phyloP scores from a whole-genome alignment of 2,888 invertebrate species.

The Melieria omissa region DNA sequence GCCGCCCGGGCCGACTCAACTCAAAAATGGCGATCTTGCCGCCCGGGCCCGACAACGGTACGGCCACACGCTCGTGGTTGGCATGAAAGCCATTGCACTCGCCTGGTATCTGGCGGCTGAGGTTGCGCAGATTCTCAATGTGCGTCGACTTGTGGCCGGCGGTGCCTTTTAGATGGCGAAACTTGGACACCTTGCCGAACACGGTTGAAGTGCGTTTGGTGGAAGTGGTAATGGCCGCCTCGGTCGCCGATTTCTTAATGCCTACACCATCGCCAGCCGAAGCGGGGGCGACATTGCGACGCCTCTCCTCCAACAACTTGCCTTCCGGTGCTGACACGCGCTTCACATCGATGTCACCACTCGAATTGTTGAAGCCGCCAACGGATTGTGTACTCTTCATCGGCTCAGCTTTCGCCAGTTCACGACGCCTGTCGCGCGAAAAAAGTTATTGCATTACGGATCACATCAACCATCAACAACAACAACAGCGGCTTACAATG shows the following conservation, averaged over 20 bases:
- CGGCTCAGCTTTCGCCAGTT: conserved; percentile 68
- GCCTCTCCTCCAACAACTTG: conserved; percentile 60
- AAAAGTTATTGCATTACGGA: not conserved
- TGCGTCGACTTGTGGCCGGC: conserved; percentile 90
- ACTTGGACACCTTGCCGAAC: conserved; percentile 90
- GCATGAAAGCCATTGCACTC: conserved; percentile 95
- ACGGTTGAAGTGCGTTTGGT: conserved; percentile 88
- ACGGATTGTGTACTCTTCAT: conserved; percentile 48
- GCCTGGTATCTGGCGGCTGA: conserved; percentile 91
- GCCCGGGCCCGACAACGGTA: conserved; percentile 90
- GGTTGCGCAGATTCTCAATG: conserved; percentile 90
- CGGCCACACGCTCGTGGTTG: conserved; percentile 87
- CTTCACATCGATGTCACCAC: conserved; percentile 51
- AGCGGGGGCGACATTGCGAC: conserved; percentile 60
- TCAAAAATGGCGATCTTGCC: conserved; percentile 90
- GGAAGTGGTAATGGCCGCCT: conserved; percentile 68
- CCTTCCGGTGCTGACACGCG: conserved; percentile 63
- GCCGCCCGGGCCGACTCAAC: conserved; percentile 79
- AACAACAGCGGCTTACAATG: conserved; percentile 68
- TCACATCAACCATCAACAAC: not conserved
- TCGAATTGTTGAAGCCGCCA: no score
- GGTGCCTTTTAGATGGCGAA: conserved; percentile 91
- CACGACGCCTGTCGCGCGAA: conserved; percentile 70
- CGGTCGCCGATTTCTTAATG: conserved; percentile 67
- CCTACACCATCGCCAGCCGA: conserved; percentile 47